Conservation (phyloP, 2,113 vertebrate genomes). For the Chloebia gouldiae region DNA sequence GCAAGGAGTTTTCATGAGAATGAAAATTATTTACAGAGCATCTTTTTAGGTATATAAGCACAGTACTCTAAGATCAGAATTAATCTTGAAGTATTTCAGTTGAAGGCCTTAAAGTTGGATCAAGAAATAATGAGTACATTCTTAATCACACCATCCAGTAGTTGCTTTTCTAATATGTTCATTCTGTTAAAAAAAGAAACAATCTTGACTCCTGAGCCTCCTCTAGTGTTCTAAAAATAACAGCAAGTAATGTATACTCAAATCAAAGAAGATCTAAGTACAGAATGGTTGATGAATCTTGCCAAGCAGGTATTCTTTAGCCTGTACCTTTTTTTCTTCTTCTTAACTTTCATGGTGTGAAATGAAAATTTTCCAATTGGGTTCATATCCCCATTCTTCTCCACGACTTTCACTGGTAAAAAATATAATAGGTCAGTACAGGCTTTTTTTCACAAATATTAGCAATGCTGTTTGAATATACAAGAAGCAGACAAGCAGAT, state of each 20-base stretch:
- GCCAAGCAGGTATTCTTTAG: not conserved
- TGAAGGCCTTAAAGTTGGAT: not conserved
- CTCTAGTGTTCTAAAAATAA: constrained; percentile 36
- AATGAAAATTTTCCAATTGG: not conserved
- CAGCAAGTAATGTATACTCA: not conserved
- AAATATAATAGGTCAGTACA: not conserved
- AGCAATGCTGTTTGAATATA: not conserved
- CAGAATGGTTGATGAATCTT: not conserved
- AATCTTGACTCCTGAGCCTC: constrained; percentile 38
- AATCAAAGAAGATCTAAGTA: not conserved
- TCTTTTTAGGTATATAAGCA: not conserved
- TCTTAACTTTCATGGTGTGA: not conserved
- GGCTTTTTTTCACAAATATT: not conserved
- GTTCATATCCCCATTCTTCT: not conserved
- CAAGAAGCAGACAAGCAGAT: not conserved
- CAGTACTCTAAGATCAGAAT: not conserved
- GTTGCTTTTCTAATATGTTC: not conserved
- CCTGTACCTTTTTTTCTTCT: not conserved
- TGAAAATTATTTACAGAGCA: not conserved
- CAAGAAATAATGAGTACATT: not conserved
- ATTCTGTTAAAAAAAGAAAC: not conserved
- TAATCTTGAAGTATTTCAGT: not conserved
- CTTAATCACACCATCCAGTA: not conserved
- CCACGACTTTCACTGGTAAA: not conserved
- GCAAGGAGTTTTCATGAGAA: not conserved